Evolutionary conservation across 37 sponge, comb jelly and placozoan species (phyloP).

Genomic region (Hexactinellida sp.): DNA sequence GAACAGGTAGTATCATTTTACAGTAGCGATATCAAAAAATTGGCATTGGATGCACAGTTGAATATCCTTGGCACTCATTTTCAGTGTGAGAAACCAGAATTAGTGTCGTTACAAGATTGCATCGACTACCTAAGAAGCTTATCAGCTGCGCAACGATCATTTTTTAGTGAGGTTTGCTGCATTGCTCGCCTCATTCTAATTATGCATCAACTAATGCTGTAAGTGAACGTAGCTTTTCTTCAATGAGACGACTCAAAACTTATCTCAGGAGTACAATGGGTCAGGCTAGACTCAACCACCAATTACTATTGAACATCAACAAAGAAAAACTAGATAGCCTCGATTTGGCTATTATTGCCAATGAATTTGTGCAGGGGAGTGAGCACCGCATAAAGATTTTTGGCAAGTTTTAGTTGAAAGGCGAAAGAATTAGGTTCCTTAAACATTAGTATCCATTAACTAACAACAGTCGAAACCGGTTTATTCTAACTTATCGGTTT

Average conservation of each 20-base stretch:
- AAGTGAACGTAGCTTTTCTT: no score
- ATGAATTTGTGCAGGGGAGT: slow-evolving; percentile 44
- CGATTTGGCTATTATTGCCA: slow-evolving; percentile 26
- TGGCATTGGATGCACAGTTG: no score
- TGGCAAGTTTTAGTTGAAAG: slow-evolving; percentile 28
- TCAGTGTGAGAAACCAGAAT: neutral
- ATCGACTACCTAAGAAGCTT: slow-evolving; percentile 20
- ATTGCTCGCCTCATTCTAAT: slow-evolving; percentile 25
- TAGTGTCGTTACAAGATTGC: slow-evolving; percentile 20
- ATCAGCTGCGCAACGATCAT: slow-evolving; percentile 16
- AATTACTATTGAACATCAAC: slow-evolving; percentile 40
- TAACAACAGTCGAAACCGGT: no score
- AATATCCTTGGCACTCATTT: no score
- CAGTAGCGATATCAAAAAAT: no score
- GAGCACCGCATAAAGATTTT: slow-evolving; percentile 39
- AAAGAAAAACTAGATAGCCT: slow-evolving; percentile 34
- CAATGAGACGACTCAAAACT: no score
- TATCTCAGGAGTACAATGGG: no score
- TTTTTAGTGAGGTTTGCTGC: slow-evolving; percentile 31
- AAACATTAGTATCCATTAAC: neutral
- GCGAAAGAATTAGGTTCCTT: neutral
- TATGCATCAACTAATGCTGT: no score
- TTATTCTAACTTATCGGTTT: no score
- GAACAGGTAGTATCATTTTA: no score
- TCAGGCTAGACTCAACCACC: no score